A percentile compares a stretch with the other conserved stretches of the same genome.
Conservation (phyloP, 1,140 invertebrate genomes). For the Wiebesia pumilae region DNA sequence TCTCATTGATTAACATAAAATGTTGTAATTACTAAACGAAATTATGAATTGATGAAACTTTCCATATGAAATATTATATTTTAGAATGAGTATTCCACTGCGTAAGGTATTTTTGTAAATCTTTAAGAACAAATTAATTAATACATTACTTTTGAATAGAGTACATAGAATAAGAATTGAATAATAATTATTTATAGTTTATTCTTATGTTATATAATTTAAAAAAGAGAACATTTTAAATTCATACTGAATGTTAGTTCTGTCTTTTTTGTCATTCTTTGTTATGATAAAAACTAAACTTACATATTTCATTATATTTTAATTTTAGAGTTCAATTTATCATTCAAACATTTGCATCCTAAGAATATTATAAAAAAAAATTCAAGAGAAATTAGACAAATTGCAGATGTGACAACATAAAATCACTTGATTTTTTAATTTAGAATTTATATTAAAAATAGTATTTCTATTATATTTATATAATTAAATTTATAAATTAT, state of each 20-base stretch:
- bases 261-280: background rate
- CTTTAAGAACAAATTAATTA: background rate
- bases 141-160: background rate
- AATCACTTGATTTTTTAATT: background rate
- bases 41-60: background rate
- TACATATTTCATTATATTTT: background rate
- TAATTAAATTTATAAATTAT: no score
- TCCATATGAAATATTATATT: background rate
- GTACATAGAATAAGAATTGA: background rate
- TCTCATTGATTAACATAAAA: background rate
- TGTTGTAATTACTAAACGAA: background rate
- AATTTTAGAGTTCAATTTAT: no score
- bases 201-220: background rate
- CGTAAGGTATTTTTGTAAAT: constrained; percentile 9
- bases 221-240: background rate
- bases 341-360: no score
- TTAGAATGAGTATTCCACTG: constrained; percentile 12
- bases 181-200: background rate
- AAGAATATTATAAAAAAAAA: no score
- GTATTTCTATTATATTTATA: no score
- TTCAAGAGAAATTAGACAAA: background rate
- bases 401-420: background rate
- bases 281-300: background rate
- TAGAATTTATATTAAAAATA: no score
- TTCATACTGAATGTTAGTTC: background rate